Percentiles rank a stretch among this genome's conserved stretches.
Evolutionary conservation across 2,113 vertebrate genomes (phyloP).

Genomic region (Ploceus nigricollis): DNA sequence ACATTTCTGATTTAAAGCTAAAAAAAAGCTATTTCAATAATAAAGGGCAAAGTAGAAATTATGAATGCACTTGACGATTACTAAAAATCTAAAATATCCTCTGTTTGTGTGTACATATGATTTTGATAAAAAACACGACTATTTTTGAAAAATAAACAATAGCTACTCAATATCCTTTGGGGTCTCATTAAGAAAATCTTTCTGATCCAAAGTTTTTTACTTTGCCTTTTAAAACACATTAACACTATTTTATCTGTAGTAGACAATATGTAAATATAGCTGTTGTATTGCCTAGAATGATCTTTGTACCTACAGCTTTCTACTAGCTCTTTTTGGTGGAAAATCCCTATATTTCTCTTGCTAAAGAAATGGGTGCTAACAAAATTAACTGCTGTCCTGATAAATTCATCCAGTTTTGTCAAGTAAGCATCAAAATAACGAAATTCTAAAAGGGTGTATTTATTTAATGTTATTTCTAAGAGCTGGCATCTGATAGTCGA

Average conservation of each 20-base stretch:
- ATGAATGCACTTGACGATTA: not conserved
- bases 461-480: conserved; percentile 28
- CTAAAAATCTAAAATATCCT: not conserved
- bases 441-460: not conserved
- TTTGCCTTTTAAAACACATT: not conserved
- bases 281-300: not conserved
- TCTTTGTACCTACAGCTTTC: not conserved
- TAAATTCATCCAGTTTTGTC: conserved; percentile 16
- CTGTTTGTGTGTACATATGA: not conserved
- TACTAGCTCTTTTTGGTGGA: not conserved
- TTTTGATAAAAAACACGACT: not conserved
- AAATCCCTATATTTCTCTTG: not conserved
- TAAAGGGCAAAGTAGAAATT: not conserved
- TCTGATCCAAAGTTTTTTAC: not conserved
- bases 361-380: not conserved
- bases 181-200: not conserved
- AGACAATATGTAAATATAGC: not conserved
- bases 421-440: not conserved
- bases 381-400: not conserved
- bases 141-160: not conserved
- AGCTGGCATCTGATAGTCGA: conserved; percentile 7
- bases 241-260: not conserved
- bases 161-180: not conserved
- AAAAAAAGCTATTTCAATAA: not conserved
- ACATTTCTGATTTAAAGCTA: not conserved